Evolutionary conservation across 2,113 vertebrate species (phyloP).

Genomic region (Helogale parvula): DNA sequence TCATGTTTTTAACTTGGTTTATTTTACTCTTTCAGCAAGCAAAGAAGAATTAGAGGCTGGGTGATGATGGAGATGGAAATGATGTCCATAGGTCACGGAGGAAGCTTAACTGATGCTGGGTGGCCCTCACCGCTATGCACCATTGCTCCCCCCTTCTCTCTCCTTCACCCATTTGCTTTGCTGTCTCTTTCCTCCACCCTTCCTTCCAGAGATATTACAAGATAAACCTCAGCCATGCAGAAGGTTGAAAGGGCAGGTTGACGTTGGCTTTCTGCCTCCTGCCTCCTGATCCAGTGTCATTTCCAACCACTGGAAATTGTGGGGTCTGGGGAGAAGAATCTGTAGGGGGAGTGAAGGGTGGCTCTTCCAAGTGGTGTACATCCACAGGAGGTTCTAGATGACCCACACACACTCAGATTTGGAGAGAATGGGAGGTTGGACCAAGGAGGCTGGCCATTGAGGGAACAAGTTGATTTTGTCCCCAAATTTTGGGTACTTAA

Average conservation of each 20-base stretch:
- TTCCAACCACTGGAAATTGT: background rate
- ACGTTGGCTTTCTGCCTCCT: background rate
- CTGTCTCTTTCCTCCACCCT: background rate
- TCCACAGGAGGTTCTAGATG: background rate
- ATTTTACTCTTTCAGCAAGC: background rate
- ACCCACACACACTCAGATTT: background rate
- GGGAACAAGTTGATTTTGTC: background rate
- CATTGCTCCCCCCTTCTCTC: background rate
- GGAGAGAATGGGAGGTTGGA: background rate
- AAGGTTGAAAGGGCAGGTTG: background rate
- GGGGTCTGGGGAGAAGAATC: background rate
- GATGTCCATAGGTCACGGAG: accelerated
- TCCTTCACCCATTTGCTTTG: background rate
- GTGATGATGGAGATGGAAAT: background rate
- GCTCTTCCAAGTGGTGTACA: accelerated
- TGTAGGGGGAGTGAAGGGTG: no score
- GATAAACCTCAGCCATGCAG: background rate
- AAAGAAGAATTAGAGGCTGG: background rate
- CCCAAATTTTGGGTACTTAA: background rate
- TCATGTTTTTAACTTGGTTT: background rate
- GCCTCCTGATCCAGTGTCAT: background rate
- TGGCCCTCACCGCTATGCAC: background rate
- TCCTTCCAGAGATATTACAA: background rate
- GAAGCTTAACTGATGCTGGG: accelerated
- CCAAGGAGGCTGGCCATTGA: background rate